Conservation (phyloP, 2,888 invertebrate genomes). For the Diarsia brunnea region DNA sequence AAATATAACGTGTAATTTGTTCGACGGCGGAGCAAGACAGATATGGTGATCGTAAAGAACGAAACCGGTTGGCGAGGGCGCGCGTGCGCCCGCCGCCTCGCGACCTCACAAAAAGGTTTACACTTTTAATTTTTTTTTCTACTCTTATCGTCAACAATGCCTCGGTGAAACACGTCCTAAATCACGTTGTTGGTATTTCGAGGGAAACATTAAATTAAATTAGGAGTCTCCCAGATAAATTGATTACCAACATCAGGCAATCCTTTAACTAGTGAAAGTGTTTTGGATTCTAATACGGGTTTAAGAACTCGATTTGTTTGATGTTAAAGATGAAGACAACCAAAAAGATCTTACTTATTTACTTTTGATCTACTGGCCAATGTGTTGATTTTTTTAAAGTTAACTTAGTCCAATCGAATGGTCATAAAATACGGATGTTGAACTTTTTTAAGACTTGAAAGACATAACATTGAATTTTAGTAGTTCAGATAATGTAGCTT, state of each 20-base stretch:
- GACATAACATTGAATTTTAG: slow-evolving; percentile 22
- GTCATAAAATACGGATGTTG: slow-evolving; percentile 13
- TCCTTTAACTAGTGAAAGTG: slow-evolving; percentile 70
- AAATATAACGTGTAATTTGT: slow-evolving; percentile 90
- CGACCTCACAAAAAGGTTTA: slow-evolving; percentile 90
- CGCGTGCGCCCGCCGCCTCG: slow-evolving; percentile 88
- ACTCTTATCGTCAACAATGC: slow-evolving; percentile 87
- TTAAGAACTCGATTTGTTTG: slow-evolving; percentile 30
- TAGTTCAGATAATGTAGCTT: slow-evolving; percentile 55
- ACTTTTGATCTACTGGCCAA: background rate
- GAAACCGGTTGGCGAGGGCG: slow-evolving; percentile 86
- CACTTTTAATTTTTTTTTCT: slow-evolving; percentile 85
- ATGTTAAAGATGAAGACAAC: background rate
- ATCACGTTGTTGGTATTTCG: slow-evolving; percentile 85
- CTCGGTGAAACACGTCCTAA: slow-evolving; percentile 84
- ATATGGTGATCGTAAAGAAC: slow-evolving; percentile 90
- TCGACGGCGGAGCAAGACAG: slow-evolving; percentile 88
- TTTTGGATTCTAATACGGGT: slow-evolving; percentile 37
- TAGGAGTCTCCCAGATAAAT: slow-evolving; percentile 74
- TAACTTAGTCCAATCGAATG: background rate
- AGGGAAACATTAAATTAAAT: slow-evolving; percentile 81
- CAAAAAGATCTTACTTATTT: background rate
- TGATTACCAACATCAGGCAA: slow-evolving; percentile 59
- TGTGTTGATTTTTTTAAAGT: background rate
- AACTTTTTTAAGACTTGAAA: slow-evolving; percentile 20